Base-by-base conservation (phyloP, 2,888 invertebrate species). In the Synanthedon tipuliformis region DNA sequence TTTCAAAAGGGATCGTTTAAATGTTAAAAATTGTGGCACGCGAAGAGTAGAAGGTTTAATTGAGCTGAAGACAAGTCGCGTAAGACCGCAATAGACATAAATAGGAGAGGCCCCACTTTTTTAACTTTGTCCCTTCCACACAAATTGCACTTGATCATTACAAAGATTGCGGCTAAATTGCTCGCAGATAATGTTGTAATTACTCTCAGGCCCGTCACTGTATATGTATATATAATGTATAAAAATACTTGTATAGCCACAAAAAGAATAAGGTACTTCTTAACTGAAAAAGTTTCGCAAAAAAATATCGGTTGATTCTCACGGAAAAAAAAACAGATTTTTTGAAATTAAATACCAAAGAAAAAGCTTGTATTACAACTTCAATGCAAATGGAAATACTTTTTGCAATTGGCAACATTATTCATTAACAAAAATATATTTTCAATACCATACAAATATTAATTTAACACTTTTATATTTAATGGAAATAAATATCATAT, bases 11-110 rank as follows among this genome's bases (percentile, higher is more conserved):
- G 23, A 41, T 41, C 41, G n/a, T 3, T 41, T 4, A 2, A 13
- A 41, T n/a, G n/a, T 8, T 45, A n/a, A 13, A 45, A 45, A 45
- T 45, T 45, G 15, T 13, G 1, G 56, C 63, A 63, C 62, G 62
- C 68, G 64, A 65, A 63, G 59, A 45, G 53, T 54, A 56, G 57
- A 18, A 4, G 56, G 71, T 65, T 65, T 75, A 78, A 78, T 78
- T 72, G 78, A 72, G 68, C 72, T 61, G 70, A 74, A 75, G 75
- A 71, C 65, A 66, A 65, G 73, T 63, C 73, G 66, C 71, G 72
- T 69, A 61, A 66, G 69, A 66, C 71, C 73, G 68, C 71, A 71
- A 76, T 76, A 72, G 65, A 65, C 66, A 65, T 68, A 64, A 62
- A 57, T 59, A 55, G 59, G 54, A 57, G 54, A 62, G 64, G 63